Evolutionary conservation across 2,888 invertebrate species (phyloP).

Genomic region (Ischnus inquisitorius): DNA sequence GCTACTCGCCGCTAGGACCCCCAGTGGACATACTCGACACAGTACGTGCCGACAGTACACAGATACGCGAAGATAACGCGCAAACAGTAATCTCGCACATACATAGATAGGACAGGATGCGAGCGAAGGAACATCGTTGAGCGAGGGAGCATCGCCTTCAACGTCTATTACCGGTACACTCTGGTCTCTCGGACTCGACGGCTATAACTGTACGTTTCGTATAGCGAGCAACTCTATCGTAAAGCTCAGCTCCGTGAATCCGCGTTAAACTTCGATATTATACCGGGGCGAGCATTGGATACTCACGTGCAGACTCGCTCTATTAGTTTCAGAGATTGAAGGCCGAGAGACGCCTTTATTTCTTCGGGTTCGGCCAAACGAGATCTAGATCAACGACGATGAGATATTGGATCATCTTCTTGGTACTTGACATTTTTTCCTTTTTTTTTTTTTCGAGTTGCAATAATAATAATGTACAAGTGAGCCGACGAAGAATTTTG

Average conservation of each 20-base stretch:
- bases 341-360: not conserved
- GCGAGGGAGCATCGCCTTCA: slow-evolving; percentile 6
- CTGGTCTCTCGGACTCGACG: not conserved
- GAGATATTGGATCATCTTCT: not conserved
- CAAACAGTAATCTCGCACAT: slow-evolving; percentile 16
- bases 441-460: too few species aligned
- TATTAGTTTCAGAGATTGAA: slow-evolving; percentile 43
- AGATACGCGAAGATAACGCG: slow-evolving; percentile 16
- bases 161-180: slow-evolving; percentile 29
- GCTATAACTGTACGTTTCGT: slow-evolving; percentile 49
- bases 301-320: slow-evolving; percentile 49
- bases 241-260: slow-evolving; percentile 23
- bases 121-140: slow-evolving; percentile 8
- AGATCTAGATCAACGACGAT: slow-evolving; percentile 1
- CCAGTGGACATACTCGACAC: slow-evolving; percentile 9
- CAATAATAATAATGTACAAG: too few species aligned
- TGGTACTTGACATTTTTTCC: not conserved
- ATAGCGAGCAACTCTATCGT: not conserved
- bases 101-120: not conserved
- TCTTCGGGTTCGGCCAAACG: not conserved
- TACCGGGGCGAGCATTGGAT: slow-evolving; percentile 45
- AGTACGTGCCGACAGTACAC: not conserved
- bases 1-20: slow-evolving; percentile 33
- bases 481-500: slow-evolving; percentile 36
- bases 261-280: slow-evolving; percentile 43